Conservation (phyloP, 1,140 invertebrate species). For the Brachionus paranguensis region DNA sequence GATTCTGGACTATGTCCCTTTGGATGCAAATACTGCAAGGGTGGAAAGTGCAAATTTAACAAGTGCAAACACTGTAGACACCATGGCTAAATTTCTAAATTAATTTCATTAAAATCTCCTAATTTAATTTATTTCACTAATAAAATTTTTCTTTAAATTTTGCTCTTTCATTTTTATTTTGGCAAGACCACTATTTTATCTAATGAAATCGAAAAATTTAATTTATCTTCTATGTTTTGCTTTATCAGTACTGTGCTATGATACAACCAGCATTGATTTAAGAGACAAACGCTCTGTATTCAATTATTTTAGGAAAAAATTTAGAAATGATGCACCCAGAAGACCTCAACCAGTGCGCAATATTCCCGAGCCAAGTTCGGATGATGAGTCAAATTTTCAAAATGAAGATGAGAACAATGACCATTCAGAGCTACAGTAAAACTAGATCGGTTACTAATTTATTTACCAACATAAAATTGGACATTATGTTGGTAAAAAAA, state of each 20-base stretch:
- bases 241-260: not conserved
- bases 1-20: not conserved
- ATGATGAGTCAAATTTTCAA: not conserved
- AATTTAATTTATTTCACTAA: not conserved
- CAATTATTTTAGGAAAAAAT: not conserved
- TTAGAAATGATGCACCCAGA: not conserved
- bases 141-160: not conserved
- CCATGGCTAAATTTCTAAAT: conserved; percentile 18
- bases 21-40: not conserved
- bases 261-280: not conserved
- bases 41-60: not conserved
- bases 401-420: not conserved
- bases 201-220: not conserved
- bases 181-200: not conserved
- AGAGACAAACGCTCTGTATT: not conserved
- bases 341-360: not conserved
- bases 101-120: not conserved
- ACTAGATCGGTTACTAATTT: not conserved
- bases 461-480: not conserved
- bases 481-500: not conserved
- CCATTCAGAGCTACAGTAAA: not conserved
- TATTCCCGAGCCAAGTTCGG: not conserved
- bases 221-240: not conserved
- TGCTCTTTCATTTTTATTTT: not conserved
- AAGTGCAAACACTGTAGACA: conserved; percentile 10